Conservation (phyloP, 2,888 invertebrate species). For the Sinodicranocentrus sp. region DNA sequence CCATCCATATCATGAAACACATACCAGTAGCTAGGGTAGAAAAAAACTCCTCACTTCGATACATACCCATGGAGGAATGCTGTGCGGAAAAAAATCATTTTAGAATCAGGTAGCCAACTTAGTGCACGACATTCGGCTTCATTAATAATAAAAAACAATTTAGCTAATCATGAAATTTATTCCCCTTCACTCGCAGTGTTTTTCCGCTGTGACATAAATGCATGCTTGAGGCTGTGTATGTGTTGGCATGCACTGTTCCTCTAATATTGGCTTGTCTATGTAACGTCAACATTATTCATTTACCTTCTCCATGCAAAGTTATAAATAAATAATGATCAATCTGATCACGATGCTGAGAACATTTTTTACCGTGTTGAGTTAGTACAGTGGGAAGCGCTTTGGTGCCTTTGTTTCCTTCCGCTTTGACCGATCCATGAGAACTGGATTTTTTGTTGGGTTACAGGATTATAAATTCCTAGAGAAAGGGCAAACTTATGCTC, state of each 20-base stretch:
- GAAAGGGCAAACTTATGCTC: too few relatives aligned
- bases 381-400: constrained; percentile 9
- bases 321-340: too few relatives aligned
- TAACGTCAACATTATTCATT: too few relatives aligned
- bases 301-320: too few relatives aligned
- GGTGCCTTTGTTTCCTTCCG: constrained; percentile 41
- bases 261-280: too few relatives aligned
- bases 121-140: constrained; percentile 67
- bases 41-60: background rate
- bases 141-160: constrained; percentile 67
- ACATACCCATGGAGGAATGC: background rate
- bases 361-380: constrained; percentile 2
- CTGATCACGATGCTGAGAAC: background rate
- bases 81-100: constrained; percentile 25
- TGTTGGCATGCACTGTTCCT: constrained; percentile 38
- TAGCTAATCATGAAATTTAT: constrained; percentile 68
- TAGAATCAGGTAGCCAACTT: constrained; percentile 37
- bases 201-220: constrained; percentile 55
- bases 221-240: background rate
- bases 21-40: too few relatives aligned
- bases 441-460: constrained; percentile 28
- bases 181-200: constrained; percentile 52
- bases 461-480: background rate
- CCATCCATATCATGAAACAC: constrained; percentile 15
- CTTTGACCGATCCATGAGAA: constrained; percentile 39